Evolutionary conservation across 1,140 invertebrate genomes (phyloP).

Genomic region (Scaptomyza pallida): DNA sequence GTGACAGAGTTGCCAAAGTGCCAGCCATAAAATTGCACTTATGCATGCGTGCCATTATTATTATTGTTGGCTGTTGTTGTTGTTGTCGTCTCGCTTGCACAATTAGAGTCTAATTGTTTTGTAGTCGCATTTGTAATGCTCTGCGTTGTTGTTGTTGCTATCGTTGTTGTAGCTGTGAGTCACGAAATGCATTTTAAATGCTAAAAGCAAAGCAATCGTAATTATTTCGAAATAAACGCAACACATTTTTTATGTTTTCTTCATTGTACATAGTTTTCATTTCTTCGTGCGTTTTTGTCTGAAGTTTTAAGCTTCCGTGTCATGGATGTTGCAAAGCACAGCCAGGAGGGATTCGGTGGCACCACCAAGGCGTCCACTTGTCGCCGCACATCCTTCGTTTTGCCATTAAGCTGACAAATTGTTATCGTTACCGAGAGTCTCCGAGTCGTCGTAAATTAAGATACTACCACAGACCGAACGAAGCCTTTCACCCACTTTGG

Average conservation of each 20-base stretch:
- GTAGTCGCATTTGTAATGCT: slow-evolving; percentile 66
- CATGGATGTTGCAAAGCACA: slow-evolving; percentile 11
- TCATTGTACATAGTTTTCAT: slow-evolving; percentile 3
- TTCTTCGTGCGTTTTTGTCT: slow-evolving; percentile 22
- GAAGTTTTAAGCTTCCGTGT: slow-evolving; percentile 55
- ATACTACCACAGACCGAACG: slow-evolving; percentile 30
- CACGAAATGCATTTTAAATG: slow-evolving; percentile 62
- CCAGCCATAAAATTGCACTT: slow-evolving; percentile 43
- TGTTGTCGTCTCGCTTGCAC: slow-evolving; percentile 48
- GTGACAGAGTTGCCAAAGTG: slow-evolving; percentile 44
- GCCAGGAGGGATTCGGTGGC: background rate
- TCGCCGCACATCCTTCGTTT: slow-evolving; percentile 67
- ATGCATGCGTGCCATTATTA: slow-evolving; percentile 24
- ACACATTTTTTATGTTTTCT: slow-evolving; percentile 19
- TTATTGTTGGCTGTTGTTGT: slow-evolving; percentile 11
- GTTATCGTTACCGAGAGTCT: slow-evolving; percentile 70
- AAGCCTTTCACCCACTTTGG: slow-evolving; percentile 80
- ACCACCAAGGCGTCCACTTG: slow-evolving; percentile 18
- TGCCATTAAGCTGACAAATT: slow-evolving; percentile 81
- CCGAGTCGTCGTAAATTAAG: slow-evolving; percentile 79
- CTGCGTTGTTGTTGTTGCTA: slow-evolving; percentile 27
- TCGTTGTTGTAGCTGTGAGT: slow-evolving; percentile 46
- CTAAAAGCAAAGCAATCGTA: slow-evolving; percentile 33
- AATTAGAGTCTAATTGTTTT: slow-evolving; percentile 69
- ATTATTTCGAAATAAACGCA: slow-evolving; percentile 36